Evolutionary conservation across 2,888 invertebrate genomes (phyloP).

Genomic region (Phaedon cochleariae): DNA sequence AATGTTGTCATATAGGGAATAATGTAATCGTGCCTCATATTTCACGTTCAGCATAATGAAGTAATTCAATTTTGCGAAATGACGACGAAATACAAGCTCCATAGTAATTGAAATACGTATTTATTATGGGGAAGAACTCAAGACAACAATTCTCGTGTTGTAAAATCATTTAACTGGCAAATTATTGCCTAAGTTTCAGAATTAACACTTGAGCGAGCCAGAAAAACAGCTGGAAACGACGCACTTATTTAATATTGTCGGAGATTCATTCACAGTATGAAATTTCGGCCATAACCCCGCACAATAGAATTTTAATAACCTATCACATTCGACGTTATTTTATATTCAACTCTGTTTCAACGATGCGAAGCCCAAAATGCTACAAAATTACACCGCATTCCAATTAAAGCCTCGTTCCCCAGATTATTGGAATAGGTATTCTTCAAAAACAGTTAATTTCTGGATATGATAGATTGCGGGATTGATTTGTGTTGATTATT

Average conservation of each 20-base stretch:
- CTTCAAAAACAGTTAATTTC: not conserved
- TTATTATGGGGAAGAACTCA: slow-evolving; percentile 13
- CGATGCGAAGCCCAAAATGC: slow-evolving; percentile 6
- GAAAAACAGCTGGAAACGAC: slow-evolving; percentile 21
- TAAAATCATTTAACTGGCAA: slow-evolving; percentile 9
- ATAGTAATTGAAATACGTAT: slow-evolving; percentile 14
- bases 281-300: not conserved
- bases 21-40: slow-evolving; percentile 23
- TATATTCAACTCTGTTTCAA: slow-evolving; percentile 9
- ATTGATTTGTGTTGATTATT: not conserved
- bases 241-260: slow-evolving; percentile 8
- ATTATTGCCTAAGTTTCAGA: slow-evolving; percentile 6
- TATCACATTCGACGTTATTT: slow-evolving; percentile 16
- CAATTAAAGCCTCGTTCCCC: slow-evolving; percentile 13
- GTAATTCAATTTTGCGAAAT: slow-evolving; percentile 26
- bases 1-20: slow-evolving; percentile 23
- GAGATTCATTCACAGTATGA: slow-evolving; percentile 12
- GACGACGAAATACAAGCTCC: slow-evolving; percentile 18
- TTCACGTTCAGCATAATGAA: slow-evolving; percentile 29
- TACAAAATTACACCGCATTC: slow-evolving; percentile 4
- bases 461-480: not conserved
- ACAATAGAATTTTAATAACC: slow-evolving; percentile 20
- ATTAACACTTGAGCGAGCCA: slow-evolving; percentile 3
- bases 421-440: slow-evolving; percentile 11
- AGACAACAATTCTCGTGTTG: slow-evolving; percentile 9